Base-by-base conservation (phyloP, 2,797 vertebrate genomes). In the Glossophaga mutica region DNA sequence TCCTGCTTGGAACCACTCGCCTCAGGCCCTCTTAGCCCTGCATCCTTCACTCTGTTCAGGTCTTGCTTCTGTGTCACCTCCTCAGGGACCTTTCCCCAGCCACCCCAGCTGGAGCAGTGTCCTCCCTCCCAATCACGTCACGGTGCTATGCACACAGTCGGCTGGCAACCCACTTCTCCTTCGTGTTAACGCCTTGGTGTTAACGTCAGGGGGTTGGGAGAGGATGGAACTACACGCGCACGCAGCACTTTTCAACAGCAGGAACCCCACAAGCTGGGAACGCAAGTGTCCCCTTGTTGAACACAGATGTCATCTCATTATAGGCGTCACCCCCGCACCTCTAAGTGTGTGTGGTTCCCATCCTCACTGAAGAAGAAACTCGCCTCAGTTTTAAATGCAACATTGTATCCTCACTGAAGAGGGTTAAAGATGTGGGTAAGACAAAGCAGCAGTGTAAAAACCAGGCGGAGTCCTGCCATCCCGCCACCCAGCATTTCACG, bases 121-220 rank as follows among this genome's bases (percentile, higher is more conserved):
- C 67, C 44, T 50, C 15, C 2, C 65, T 57, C 44, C 24, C 26
- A 6, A 5, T 42, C 19, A 19, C 0, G 1, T 52, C 4, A 10
- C 83, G 3, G 0, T 7, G 22, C 83, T 3, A 0, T 12, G 29
- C 39, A 48, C 44, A 39, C 15, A 3, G 6, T 11, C 29, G 24
- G 34, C 34, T 19, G 62, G 42, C 3, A 0, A 21, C 78, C 29
- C 24, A 22, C 29, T 48, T 4, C 46, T n/a, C 21, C 26, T 82
- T 57, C 42, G 59, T 48, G 34, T 39, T 39, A 39, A 39, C 39
- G 39, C 24, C 67, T 83, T 24, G 34, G 24, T 18, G 6, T 37
- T 42, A 6, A 24, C 29, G 14, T 19, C 8, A 48, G n/a, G 81
- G 8, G 2, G 3, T 3, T 39, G 70, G 37, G 48, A 44, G 44